phyloP scores from a whole-genome alignment of 2,797 vertebrate species.

The Hyperoplus immaculatus region DNA sequence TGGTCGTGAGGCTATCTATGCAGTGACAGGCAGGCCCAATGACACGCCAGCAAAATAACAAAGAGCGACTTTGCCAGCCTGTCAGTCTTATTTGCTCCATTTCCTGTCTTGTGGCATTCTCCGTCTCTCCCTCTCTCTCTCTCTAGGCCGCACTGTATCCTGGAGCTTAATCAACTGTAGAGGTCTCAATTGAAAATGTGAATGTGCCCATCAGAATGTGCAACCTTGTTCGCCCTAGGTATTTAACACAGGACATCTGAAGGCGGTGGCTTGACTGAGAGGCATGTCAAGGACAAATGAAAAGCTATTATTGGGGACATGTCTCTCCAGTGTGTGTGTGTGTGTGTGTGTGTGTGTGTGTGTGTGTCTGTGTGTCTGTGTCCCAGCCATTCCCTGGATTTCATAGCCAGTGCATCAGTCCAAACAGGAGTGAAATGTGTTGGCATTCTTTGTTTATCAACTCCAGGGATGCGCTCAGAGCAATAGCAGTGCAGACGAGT shows the following conservation, averaged over 20 bases:
- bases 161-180: conserved; percentile 73
- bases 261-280: conserved; percentile 69
- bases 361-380: neutral
- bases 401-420: conserved; percentile 68
- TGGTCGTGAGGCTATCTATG: conserved; percentile 8
- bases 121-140: conserved; percentile 19
- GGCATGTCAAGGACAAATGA: conserved; percentile 75
- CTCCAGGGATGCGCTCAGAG: conserved; percentile 64
- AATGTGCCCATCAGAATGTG: conserved; percentile 71
- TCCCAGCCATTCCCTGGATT: conserved; percentile 59
- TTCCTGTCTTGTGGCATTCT: conserved; percentile 59
- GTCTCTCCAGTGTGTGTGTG: conserved; percentile 42
- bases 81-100: conserved; percentile 71
- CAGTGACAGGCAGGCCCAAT: conserved; percentile 40
- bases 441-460: conserved; percentile 79
- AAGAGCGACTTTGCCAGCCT: conserved; percentile 60
- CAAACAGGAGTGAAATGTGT: conserved; percentile 74
- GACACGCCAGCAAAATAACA: conserved; percentile 65
- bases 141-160: conserved; percentile 60
- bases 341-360: conserved; percentile 7
- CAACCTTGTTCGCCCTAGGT: conserved; percentile 69
- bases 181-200: conserved; percentile 76
- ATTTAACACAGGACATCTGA: conserved; percentile 77
- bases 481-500: conserved; percentile 58
- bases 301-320: conserved; percentile 76